A percentile compares a stretch with the other conserved stretches of the same genome.
Conservation (phyloP, 2,888 invertebrate species). For the Ptilodon capucinus region DNA sequence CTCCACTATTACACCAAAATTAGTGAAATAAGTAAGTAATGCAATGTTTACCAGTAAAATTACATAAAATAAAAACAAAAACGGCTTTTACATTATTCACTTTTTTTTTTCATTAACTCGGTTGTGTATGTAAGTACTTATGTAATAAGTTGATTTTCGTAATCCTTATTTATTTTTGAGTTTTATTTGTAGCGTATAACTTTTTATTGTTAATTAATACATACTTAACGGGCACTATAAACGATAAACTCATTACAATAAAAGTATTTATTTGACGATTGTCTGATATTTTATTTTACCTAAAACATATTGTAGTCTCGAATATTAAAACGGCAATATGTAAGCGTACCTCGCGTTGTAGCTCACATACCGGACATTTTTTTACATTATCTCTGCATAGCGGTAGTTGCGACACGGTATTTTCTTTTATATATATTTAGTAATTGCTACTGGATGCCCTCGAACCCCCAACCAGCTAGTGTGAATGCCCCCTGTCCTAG, state of each 20-base stretch:
- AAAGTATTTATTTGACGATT: slow-evolving; percentile 74
- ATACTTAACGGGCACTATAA: slow-evolving; percentile 77
- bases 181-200: slow-evolving; percentile 75
- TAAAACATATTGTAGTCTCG: slow-evolving; percentile 32
- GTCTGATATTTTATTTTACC: slow-evolving; percentile 74
- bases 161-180: slow-evolving; percentile 63
- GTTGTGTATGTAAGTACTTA: slow-evolving; percentile 84
- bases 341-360: slow-evolving; percentile 46
- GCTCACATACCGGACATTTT: slow-evolving; percentile 80
- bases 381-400: slow-evolving; percentile 52
- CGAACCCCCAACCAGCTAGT: slow-evolving; percentile 72
- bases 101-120: slow-evolving; percentile 67
- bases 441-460: slow-evolving; percentile 79
- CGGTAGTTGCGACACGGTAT: slow-evolving; percentile 70
- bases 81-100: slow-evolving; percentile 54
- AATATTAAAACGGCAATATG: slow-evolving; percentile 6
- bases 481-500: slow-evolving; percentile 74
- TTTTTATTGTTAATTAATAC: slow-evolving; percentile 75
- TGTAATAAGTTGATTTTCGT: slow-evolving; percentile 68
- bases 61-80: slow-evolving; percentile 40
- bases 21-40: slow-evolving; percentile 50
- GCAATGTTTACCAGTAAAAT: slow-evolving; percentile 37
- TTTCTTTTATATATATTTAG: slow-evolving; percentile 62
- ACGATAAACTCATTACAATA: slow-evolving; percentile 74
- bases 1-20: slow-evolving; percentile 74